Base-by-base conservation (phyloP, 2,113 vertebrate genomes). In the Herpailurus yagouaroundi region DNA sequence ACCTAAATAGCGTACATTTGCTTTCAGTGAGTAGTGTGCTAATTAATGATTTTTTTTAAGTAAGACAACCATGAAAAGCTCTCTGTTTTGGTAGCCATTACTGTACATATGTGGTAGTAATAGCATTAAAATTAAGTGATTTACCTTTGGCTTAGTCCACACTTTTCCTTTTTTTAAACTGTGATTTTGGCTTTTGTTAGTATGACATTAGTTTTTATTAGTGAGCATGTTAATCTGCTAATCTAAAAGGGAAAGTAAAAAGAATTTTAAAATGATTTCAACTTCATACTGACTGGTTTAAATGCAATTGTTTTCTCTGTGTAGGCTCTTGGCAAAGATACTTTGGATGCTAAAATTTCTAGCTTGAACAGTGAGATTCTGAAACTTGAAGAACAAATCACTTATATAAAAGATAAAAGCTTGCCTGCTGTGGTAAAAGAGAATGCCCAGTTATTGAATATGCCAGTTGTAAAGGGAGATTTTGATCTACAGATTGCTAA, bases 401-500 rank as follows among this genome's bases (percentile, higher is more conserved):
- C 99, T 93, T 96, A 80, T 63, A 97, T 99, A 89, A 99, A 99
- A 91, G 98, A 97, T 4, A 99, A 99, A 93, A 98, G 98, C 16
- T 98, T 99, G 45, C 99, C 99, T 76, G 98, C 97, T 9, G 91
- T 99, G 45, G 97, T 99, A 25, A 99, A 99, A 92, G 99, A 99
- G 97, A 99, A 99, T 1, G 99, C 99, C 36, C 98, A 97, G 45
- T 98, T 99, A 89, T 50, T 99, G 15, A 99, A 98, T 48, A 97
- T 98, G 38, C 99, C 99, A 0, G 98, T 99, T 19, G 98, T 99
- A 55, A 99, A 98, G 86, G 99, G 98, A 23, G 99, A 99, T 97
- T 98, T 99, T 89, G 98, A 98, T 68, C 93, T 98, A 80, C 99
- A 99, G 96, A 98, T 99, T 91, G 99, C 99, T 97, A 98, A 97